These are phyloP conservation scores for Adelphocoris suturalis DNA, from an alignment of 2,888 invertebrate species.

Conservation along the genomic window DNA sequence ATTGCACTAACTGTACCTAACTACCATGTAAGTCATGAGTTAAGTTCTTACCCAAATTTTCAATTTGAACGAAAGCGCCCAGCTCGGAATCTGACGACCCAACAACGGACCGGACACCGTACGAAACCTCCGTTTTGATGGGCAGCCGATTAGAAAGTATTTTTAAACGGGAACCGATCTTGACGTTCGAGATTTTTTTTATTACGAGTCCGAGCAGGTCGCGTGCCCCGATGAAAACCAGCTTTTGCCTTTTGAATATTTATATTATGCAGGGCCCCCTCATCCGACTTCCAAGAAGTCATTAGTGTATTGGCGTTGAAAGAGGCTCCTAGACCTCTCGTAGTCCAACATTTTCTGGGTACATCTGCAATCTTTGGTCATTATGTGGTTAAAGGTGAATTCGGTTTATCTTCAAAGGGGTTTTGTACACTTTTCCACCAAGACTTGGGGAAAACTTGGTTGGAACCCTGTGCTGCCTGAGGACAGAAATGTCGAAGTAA, in stretches of 20 bases:
- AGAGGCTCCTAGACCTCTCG: constrained; percentile 13
- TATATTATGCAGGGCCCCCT: neutral
- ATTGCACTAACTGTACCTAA: no score
- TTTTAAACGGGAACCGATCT: constrained; percentile 39
- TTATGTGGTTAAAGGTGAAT: no score
- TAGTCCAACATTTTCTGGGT: no score
- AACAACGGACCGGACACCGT: neutral
- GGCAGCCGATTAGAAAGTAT: constrained; percentile 41
- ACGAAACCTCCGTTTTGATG: constrained; percentile 36
- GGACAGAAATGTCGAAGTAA: no score
- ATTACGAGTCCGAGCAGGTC: constrained; percentile 36
- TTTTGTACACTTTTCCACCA: no score
- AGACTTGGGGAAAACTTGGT: no score
- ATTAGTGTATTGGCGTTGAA: constrained; percentile 11
- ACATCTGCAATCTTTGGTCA: no score
- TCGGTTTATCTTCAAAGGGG: no score
- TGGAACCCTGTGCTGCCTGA: no score
- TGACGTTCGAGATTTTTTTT: constrained; percentile 38
- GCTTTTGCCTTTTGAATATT: constrained; percentile 39
- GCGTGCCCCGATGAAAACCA: constrained; percentile 25
- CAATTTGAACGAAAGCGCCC: constrained; percentile 10
- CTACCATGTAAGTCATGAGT: no score
- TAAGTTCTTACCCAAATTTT: neutral
- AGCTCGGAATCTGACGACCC: neutral
- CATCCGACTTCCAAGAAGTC: constrained; percentile 11